These are phyloP conservation scores for Hydrotaea cyrtoneurina DNA, from an alignment of 2,888 invertebrate genomes.

Conservation along the genomic window DNA sequence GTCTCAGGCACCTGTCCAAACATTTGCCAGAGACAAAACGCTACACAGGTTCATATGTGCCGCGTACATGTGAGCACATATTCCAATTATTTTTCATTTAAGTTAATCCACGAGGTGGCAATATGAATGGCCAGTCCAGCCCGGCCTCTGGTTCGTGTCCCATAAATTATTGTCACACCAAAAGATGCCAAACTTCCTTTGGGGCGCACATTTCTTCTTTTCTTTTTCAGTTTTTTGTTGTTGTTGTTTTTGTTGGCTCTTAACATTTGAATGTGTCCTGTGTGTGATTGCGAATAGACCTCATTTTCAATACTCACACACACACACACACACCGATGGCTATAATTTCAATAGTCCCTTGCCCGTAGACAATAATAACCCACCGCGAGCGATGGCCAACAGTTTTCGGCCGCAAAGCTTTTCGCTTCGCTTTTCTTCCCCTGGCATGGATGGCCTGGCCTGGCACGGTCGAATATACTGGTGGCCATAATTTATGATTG, in stretches of 20 bases:
- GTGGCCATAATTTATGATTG: conserved; percentile 61
- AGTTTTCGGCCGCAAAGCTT: not conserved
- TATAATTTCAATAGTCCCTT: conserved; percentile 16
- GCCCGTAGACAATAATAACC: no score
- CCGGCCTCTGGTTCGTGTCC: conserved; percentile 47
- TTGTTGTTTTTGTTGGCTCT: conserved; percentile 15
- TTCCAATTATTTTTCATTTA: conserved; percentile 42
- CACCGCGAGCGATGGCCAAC: not conserved
- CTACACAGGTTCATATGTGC: no score
- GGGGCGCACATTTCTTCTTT: not conserved
- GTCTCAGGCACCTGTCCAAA: no score
- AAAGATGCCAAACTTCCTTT: conserved; percentile 39
- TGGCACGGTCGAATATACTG: not conserved
- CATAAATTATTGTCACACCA: conserved; percentile 63
- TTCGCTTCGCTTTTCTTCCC: conserved; percentile 9
- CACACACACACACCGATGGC: not conserved
- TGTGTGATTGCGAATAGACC: not conserved
- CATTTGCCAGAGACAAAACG: no score
- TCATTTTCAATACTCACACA: not conserved
- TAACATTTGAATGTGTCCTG: not conserved
- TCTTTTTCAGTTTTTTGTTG: no score
- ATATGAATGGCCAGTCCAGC: not conserved
- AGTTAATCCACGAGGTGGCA: not conserved
- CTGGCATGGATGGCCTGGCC: not conserved
- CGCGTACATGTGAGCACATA: not conserved